Base-by-base conservation (phyloP, 2,888 invertebrate genomes). In the Meandrusa payeni region DNA sequence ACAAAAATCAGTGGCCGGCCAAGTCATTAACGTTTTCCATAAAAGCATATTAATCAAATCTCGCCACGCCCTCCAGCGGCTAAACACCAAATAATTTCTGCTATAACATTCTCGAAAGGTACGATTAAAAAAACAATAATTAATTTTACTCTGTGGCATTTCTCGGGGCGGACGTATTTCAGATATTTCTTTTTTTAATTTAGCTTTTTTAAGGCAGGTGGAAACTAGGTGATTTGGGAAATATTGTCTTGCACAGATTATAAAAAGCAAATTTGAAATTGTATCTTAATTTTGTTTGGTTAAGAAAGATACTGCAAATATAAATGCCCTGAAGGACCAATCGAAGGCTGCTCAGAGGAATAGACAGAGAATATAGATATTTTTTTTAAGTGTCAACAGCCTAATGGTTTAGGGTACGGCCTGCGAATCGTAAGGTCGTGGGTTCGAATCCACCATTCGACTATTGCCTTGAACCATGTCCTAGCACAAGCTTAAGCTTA, bases 21-120 rank as follows among this genome's bases (percentile, higher is more conserved):
- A 66, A 68, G 70, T 82, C 79, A 81, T 83, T 83, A 82, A 67
- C 66, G 74, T 79, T 79, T 80, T 81, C 75, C 75, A 73, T 76
- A 80, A 79, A 81, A 83, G 76, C 80, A 76, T 80, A 85, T 86
- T 83, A 86, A 86, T 86, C 83, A 83, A 65, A 57, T 54, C 55
- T 50, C 39, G 57, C 80, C 77, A 63, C 86, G 81, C 85, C 85
- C 78, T 62, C 76, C 66, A 62, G 69, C 80, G 80, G 82, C 76
- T 80, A 86, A 86, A 83, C 72, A 83, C 85, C 82, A 85, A 86
- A 85, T 85, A 81, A 86, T 83, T 80, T 81, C 74, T 78, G 80
- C 76, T 70, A 68, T 69, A 81, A 66, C 74, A 72, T 78, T 76
- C 72, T 67, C 64, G 63, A 59, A 71, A 66, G 64, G 71, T 59